Conservation (phyloP, 2,888 invertebrate genomes). For the Cryptophagus acutangulus region DNA sequence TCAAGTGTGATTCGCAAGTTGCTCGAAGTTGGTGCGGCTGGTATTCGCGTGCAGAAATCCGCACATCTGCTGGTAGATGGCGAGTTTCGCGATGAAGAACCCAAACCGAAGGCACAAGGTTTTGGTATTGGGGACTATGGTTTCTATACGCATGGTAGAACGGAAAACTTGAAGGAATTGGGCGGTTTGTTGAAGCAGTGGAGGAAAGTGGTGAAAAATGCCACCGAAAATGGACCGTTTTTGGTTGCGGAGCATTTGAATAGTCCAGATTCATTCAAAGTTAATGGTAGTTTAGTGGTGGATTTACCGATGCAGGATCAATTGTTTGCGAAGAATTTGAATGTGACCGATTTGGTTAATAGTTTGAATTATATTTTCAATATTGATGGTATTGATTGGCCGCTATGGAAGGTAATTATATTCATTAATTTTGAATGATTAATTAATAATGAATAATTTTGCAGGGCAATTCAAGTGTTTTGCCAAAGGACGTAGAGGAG, state of each 20-base stretch:
- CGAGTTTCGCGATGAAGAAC: conserved; percentile 51
- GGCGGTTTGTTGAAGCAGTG: conserved; percentile 59
- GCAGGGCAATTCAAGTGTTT: conserved; percentile 28
- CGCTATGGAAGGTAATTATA: conserved; percentile 51
- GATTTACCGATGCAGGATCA: conserved; percentile 44
- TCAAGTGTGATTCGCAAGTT: conserved; percentile 64
- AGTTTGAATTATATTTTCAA: conserved; percentile 36
- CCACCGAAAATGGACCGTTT: conserved; percentile 46
- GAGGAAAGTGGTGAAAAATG: conserved; percentile 57
- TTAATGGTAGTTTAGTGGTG: conserved; percentile 41
- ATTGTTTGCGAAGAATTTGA: conserved; percentile 34
- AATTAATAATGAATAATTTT: conserved; percentile 10
- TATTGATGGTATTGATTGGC: conserved; percentile 46
- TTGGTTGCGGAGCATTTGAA: conserved; percentile 42
- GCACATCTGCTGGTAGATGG: conserved; percentile 62
- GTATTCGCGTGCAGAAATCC: conserved; percentile 69
- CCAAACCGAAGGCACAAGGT: conserved; percentile 35
- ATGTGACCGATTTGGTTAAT: conserved; percentile 27
- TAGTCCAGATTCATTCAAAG: conserved; percentile 39
- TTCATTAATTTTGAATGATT: conserved; percentile 11
- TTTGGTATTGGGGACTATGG: conserved; percentile 46
- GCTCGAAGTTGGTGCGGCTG: conserved; percentile 71
- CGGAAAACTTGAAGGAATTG: conserved; percentile 59
- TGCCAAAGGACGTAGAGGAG: conserved; percentile 50
- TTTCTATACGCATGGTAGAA: conserved; percentile 61